Percentiles rank a stretch among this genome's conserved stretches.
phyloP scores from a whole-genome alignment of 2,888 invertebrate species.

The Camptogramma bilineatum region DNA sequence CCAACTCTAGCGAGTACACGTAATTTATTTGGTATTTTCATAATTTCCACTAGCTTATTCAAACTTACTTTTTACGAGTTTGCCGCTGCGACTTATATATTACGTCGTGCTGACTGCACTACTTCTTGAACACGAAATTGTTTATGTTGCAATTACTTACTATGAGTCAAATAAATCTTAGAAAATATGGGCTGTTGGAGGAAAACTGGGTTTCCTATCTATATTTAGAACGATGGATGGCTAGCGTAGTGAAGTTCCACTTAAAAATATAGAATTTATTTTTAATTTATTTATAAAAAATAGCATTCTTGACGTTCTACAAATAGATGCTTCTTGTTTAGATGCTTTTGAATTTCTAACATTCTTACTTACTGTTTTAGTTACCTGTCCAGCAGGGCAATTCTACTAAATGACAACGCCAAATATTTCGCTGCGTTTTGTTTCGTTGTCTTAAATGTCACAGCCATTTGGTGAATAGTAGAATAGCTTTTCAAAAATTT shows the following conservation, averaged over 20 bases:
- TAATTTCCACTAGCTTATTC: not conserved
- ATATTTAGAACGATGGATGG: conserved; percentile 4
- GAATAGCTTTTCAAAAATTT: no score
- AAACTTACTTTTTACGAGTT: not conserved
- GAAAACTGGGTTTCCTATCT: conserved; percentile 12
- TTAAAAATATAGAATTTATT: not conserved
- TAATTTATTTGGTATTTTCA: no score
- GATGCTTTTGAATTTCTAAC: no score
- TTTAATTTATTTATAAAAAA: not conserved
- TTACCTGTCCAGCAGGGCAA: no score
- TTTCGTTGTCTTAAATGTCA: no score
- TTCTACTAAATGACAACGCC: no score
- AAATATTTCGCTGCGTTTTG: no score
- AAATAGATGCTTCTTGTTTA: no score
- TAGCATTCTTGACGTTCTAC: no score
- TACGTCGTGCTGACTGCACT: not conserved
- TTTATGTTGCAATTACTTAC: conserved; percentile 25
- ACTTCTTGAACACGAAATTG: conserved; percentile 24
- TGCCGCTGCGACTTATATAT: not conserved
- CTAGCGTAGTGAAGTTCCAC: not conserved
- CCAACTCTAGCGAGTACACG: no score
- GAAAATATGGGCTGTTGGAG: conserved; percentile 15
- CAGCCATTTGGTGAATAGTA: no score
- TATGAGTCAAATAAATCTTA: conserved; percentile 27
- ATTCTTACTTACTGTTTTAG: no score